Evolutionary conservation across 1,140 invertebrate genomes (phyloP), one percentile per base, ranked within the genome.

Genomic region (Vanessa tameamea): DNA sequence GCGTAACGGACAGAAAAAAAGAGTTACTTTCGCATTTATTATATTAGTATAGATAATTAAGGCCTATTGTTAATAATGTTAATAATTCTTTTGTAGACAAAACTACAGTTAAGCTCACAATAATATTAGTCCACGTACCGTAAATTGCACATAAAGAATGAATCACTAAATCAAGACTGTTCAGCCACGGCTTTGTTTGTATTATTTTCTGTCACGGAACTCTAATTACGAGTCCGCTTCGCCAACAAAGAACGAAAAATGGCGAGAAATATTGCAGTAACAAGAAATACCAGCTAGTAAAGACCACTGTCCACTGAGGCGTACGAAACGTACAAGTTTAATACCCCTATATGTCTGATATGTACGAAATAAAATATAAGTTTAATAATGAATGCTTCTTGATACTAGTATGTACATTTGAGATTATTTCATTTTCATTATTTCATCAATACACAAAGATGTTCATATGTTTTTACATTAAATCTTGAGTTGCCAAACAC

Each of bases 191-290:
- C 51, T 59, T 26, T 26, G 20, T 59, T 59, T 59, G 47, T 65
- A 48, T 65, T 65, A 26, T 65, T 65, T 50, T 50, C 20, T 12
- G 64, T 65, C 64, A 65, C 64, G 20, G 47, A 65, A 20, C 64
- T 65, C 64, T 65, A 65, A 65, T 50, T 65, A 50, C 64, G 47
- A 26, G 47, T 23, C 15, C 47, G 47, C 20, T 48, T n/a, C 47
- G 14, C 48, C 51, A 53, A 66, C 64, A 66, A 66, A 66, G 64
- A 53, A 51, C n/a, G 64, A 66, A 66, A 66, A 53, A 66, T 66
- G 3, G 48, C 64, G 64, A 51, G 64, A 66, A 16, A 66, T 53
- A 66, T 50, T 31, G 47, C 47, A 20, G 48, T 31, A 48, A 8
- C 64, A 16, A 53, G 64, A 66, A 66, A 66, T 53, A 53, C 64